phyloP scores from a whole-genome alignment of 2,888 invertebrate genomes.

The Mimachlamys varia region DNA sequence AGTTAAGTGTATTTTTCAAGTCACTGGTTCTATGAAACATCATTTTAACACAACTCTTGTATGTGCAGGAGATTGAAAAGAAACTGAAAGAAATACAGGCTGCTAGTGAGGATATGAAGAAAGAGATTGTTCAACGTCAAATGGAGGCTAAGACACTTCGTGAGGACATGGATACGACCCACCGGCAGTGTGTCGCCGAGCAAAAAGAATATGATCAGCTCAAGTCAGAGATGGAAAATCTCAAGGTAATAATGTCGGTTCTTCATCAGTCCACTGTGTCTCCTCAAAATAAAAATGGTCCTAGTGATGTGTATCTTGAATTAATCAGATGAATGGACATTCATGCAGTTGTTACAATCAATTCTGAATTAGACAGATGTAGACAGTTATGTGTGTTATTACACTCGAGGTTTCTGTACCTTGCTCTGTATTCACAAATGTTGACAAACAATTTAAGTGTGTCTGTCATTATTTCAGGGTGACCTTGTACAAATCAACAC shows the following conservation, averaged over 20 bases:
- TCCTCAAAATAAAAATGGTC: too few relatives aligned
- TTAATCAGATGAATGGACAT: too few relatives aligned
- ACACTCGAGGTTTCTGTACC: neutral
- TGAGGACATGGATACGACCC: conserved; percentile 76
- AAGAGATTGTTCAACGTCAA: conserved; percentile 79
- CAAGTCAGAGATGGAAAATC: conserved; percentile 74
- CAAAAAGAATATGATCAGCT: conserved; percentile 74
- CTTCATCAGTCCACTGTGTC: too few relatives aligned
- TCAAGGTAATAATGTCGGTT: conserved; percentile 69
- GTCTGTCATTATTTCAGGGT: conserved; percentile 63
- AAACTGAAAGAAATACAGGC: conserved; percentile 79
- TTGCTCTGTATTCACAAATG: neutral
- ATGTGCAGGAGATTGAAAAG: conserved; percentile 78
- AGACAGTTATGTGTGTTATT: too few relatives aligned
- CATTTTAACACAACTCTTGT: too few relatives aligned
- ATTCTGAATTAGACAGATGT: too few relatives aligned
- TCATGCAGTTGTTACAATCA: too few relatives aligned
- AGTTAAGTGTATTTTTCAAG: too few relatives aligned
- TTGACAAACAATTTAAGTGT: neutral
- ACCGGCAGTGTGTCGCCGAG: conserved; percentile 66
- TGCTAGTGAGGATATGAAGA: conserved; percentile 77
- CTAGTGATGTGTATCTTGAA: too few relatives aligned
- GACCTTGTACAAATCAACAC: conserved; percentile 77
- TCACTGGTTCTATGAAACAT: too few relatives aligned
- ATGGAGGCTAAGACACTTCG: conserved; percentile 77